phyloP scores from a whole-genome alignment of 2,797 vertebrate genomes.

The Denticeps clupeoides region DNA sequence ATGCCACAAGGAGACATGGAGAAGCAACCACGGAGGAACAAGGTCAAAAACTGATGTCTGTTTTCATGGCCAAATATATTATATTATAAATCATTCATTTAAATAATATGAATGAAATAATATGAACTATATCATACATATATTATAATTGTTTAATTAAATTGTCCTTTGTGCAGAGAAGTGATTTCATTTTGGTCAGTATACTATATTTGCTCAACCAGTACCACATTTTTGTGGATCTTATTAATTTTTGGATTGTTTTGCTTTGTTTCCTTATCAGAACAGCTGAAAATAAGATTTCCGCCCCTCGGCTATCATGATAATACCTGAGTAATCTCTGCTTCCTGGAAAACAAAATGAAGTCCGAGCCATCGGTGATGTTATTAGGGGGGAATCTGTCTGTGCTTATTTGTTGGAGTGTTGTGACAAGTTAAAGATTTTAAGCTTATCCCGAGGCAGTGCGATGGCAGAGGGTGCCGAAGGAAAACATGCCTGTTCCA shows the following conservation, averaged over 20 bases:
- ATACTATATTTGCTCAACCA: no score
- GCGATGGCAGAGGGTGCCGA: constrained; percentile 6
- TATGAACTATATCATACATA: no score
- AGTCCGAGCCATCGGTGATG: constrained; percentile 37
- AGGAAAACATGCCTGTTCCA: constrained; percentile 3
- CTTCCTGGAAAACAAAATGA: constrained; percentile 30
- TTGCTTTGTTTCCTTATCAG: constrained; percentile 49
- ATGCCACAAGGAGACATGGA: no score
- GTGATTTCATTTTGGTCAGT: no score
- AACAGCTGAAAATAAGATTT: constrained; percentile 51
- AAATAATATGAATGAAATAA: no score
- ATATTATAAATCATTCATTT: no score
- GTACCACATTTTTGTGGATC: no score
- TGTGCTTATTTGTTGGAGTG: constrained; percentile 29
- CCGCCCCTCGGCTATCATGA: constrained; percentile 49
- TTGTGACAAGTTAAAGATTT: constrained; percentile 37
- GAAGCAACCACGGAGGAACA: no score
- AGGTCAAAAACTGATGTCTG: no score
- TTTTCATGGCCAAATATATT: no score
- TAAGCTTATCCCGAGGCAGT: constrained; percentile 37
- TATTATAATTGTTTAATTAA: no score
- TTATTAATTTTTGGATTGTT: constrained; percentile 35
- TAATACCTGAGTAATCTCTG: constrained; percentile 54
- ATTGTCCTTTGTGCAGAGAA: no score
- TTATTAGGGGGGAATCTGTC: constrained; percentile 35